These are phyloP conservation scores for Channa maculata DNA, from an alignment of 2,113 vertebrate species.

Conservation along the genomic window DNA sequence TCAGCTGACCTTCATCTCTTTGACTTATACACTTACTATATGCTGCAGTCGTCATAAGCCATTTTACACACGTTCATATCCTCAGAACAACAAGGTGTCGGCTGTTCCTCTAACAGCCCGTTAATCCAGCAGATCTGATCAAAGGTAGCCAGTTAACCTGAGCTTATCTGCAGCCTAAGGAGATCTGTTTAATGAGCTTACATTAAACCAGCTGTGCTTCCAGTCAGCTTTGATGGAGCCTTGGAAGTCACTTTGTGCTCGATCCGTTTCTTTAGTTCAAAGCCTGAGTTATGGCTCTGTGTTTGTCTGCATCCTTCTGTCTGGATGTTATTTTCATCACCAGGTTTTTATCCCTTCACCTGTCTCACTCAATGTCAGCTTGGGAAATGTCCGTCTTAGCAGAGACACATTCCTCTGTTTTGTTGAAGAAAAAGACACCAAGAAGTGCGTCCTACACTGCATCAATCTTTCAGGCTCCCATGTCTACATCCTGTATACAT, in stretches of 20 bases:
- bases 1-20: slow-evolving; percentile 1
- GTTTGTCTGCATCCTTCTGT: not conserved
- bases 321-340: not conserved
- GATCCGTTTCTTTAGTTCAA: not conserved
- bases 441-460: not conserved
- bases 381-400: too few species aligned
- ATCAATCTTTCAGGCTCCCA: not conserved
- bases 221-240: slow-evolving; percentile 15
- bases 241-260: not conserved
- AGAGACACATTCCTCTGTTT: too few species aligned
- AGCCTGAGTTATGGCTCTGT: not conserved
- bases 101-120: slow-evolving; percentile 47
- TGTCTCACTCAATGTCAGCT: too few species aligned
- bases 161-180: slow-evolving; percentile 70
- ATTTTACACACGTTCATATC: slow-evolving; percentile 16
- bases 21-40: not conserved
- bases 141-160: slow-evolving; percentile 76
- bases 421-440: not conserved
- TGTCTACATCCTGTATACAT: not conserved
- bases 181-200: slow-evolving; percentile 78
- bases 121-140: slow-evolving; percentile 77
- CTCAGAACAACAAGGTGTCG: slow-evolving; percentile 40
- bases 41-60: slow-evolving; percentile 1
- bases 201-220: slow-evolving; percentile 52
- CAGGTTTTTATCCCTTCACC: too few species aligned